phyloP scores from a whole-genome alignment of 2,888 invertebrate genomes.

The Phyllotreta cruciferae region DNA sequence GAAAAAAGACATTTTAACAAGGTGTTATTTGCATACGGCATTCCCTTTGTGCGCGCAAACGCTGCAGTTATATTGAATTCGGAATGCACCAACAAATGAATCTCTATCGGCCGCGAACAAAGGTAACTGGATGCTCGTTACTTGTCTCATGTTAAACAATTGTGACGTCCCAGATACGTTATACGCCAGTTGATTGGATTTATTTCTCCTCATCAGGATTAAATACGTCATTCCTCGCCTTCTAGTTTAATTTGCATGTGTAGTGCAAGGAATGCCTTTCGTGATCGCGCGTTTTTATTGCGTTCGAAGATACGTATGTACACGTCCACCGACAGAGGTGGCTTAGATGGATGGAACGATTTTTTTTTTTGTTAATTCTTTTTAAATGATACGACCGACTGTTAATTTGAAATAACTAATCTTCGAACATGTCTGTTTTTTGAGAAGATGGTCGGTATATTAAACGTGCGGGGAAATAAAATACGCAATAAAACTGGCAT shows the following conservation, averaged over 20 bases:
- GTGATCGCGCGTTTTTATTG: conserved; percentile 41
- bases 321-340: background rate
- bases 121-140: conserved; percentile 45
- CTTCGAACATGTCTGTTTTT: too few relatives aligned
- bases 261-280: conserved; percentile 49
- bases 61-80: conserved; percentile 25
- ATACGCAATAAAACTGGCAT: background rate
- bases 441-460: background rate
- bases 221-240: conserved; percentile 46
- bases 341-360: background rate
- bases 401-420: too few relatives aligned
- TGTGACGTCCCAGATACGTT: conserved; percentile 46
- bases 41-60: conserved; percentile 2
- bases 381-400: background rate
- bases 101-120: conserved; percentile 46
- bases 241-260: conserved; percentile 47
- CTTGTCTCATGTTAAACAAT: conserved; percentile 47
- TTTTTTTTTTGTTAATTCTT: background rate
- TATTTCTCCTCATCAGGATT: conserved; percentile 47
- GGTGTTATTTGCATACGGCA: conserved; percentile 16
- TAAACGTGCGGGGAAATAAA: background rate
- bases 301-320: conserved; percentile 23
- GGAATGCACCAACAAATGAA: conserved; percentile 45
- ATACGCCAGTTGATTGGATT: conserved; percentile 50
- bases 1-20: conserved; percentile 8